Evolutionary conservation across 2,113 vertebrate species (phyloP).

Genomic region (Scytalopus superciliaris): DNA sequence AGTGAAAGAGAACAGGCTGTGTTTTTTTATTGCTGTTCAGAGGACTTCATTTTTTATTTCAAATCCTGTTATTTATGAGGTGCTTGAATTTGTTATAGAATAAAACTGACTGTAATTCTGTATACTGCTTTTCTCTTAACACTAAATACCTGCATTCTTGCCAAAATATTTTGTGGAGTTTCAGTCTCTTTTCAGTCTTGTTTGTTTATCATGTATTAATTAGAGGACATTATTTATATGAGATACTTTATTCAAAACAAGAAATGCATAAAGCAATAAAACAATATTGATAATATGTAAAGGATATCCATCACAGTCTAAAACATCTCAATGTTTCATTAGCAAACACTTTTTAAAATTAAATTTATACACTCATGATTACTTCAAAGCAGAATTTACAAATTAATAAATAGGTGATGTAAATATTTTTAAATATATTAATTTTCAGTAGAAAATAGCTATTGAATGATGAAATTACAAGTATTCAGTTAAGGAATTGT

Average conservation of each 20-base stretch:
- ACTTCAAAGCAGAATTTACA: neutral
- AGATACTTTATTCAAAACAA: neutral
- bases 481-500: neutral
- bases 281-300: neutral
- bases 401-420: neutral
- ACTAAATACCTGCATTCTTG: neutral
- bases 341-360: neutral
- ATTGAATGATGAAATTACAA: neutral
- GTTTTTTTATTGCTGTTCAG: neutral
- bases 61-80: neutral
- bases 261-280: neutral
- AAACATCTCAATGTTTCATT: neutral
- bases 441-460: neutral
- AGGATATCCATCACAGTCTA: neutral
- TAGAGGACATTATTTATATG: neutral
- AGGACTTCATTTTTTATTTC: neutral
- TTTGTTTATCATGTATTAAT: neutral
- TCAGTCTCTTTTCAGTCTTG: neutral
- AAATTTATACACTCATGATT: neutral
- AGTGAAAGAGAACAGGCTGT: neutral
- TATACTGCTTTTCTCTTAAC: neutral
- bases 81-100: neutral
- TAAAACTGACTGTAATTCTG: neutral
- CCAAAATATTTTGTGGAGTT: neutral
- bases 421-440: neutral